These are phyloP conservation scores for Tragelaphus strepsiceros DNA, from an alignment of 2,113 vertebrate genomes.

Conservation along the genomic window DNA sequence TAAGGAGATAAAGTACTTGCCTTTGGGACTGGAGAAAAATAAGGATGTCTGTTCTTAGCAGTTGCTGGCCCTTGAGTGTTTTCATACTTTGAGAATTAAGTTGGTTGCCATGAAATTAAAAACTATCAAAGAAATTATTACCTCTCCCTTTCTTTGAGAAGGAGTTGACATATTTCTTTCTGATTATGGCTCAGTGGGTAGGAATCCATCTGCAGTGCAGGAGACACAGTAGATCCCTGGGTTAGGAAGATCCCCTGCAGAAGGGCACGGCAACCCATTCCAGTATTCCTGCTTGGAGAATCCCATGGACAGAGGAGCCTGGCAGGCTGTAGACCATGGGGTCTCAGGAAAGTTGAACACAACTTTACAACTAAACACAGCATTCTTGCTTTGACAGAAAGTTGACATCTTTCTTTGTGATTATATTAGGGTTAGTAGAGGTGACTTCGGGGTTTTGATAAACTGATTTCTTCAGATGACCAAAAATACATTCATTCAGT, in stretches of 20 bases:
- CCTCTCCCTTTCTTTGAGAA: neutral
- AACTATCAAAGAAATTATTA: neutral
- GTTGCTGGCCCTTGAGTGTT: neutral
- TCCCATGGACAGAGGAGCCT: neutral
- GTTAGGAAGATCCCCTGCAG: neutral
- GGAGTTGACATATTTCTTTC: neutral
- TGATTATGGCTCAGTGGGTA: neutral
- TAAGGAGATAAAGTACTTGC: neutral
- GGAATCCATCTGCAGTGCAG: neutral
- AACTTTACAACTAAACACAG: neutral
- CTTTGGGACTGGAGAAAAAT: neutral
- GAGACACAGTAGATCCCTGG: neutral
- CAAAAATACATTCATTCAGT: neutral
- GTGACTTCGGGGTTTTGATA: neutral
- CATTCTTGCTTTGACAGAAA: neutral
- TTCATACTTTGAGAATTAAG: neutral
- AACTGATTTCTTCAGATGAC: neutral
- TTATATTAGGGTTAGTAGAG: neutral
- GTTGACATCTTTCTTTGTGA: neutral
- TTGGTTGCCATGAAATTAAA: neutral
- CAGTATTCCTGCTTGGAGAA: neutral
- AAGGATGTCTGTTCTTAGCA: neutral
- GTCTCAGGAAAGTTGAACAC: neutral
- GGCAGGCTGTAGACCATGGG: neutral
- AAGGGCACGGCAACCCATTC: neutral